Conservation (phyloP, 1,140 invertebrate genomes). For the Calliphora vicina region DNA sequence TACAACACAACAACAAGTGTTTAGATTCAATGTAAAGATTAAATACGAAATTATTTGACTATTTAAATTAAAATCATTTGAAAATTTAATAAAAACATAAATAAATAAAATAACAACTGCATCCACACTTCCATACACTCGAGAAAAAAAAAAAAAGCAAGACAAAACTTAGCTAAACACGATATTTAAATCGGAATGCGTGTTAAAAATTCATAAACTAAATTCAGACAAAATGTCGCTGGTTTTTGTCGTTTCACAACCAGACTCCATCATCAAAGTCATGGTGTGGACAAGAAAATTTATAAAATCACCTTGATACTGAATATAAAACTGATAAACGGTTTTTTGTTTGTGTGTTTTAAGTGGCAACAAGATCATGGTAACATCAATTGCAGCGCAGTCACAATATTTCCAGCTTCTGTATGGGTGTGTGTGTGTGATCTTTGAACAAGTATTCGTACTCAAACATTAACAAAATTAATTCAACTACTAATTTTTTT, state of each 20-base stretch:
- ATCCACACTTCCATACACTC: not conserved
- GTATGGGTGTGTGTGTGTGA: not conserved
- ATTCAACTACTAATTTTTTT: conserved; percentile 12
- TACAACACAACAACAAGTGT: conserved; percentile 24
- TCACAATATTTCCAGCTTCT: not conserved
- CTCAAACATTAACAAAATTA: not conserved
- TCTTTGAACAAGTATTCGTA: not conserved
- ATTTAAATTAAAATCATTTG: not conserved
- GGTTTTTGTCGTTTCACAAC: not conserved
- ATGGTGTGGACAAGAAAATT: not conserved
- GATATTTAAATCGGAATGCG: not conserved
- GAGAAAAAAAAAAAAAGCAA: not conserved
- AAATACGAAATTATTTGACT: not conserved
- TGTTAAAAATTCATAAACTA: conserved; percentile 6
- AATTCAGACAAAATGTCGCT: not conserved
- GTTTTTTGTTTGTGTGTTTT: too few species aligned
- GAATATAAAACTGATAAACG: not conserved
- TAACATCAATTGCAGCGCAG: not conserved
- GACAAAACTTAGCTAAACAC: not conserved
- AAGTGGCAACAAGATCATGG: not conserved
- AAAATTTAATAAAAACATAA: too few species aligned
- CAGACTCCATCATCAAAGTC: not conserved
- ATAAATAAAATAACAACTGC: not conserved
- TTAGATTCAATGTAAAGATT: not conserved
- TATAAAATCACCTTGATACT: not conserved